Evolutionary conservation across 2,797 vertebrate species (phyloP), one percentile per base, ranked within the genome.

Genomic region (Eulemur albifrons): DNA sequence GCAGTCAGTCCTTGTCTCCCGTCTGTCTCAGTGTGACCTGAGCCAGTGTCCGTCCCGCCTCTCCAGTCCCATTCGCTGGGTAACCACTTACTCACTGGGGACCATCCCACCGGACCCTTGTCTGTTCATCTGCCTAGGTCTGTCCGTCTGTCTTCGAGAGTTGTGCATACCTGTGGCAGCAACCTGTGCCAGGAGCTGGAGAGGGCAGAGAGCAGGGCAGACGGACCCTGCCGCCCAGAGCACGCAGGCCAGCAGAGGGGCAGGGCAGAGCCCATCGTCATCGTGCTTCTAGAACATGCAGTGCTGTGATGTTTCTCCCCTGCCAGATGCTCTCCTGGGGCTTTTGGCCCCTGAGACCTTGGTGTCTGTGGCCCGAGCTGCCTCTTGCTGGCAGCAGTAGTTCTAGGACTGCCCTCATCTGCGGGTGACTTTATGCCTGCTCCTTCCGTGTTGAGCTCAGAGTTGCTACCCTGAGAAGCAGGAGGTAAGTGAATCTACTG

Each of bases 401-500:
- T 54, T 63, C 25, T 45, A 35, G 85, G 73, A 43, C 43, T 25
- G 63, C 20, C 38, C 11, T 10, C 23, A 65, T 63, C 35, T 5
- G 4, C 35, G 27, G 40, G 1, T 43, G 30, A 45, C 30, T n/a
- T 32, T 35, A 8, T 3, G 9, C 43, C 45, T 11, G 4, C 21
- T 25, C 20, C 17, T 35, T 38, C n/a, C 2, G 0, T 3, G n/a
- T 21, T 11, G 17, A 65, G 32, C 52, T 69, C 48, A 38, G n/a
- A 80, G 32, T 32, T 15, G 38, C 70, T 35, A 21, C 76, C 35
- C 21, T 8, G 59, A n/a, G 57, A 35, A 79, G 81, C 67, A 90
- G 88, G 94, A 82, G 87, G 32, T 73, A 96, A 95, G 92, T 84
- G 75, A 89, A 80, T 92, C 90, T 97, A 72, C 96, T 98, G 91